Evolutionary conservation across 2,888 invertebrate genomes (phyloP), one percentile per base, ranked within the genome.

Genomic region (Thelaira solivaga): DNA sequence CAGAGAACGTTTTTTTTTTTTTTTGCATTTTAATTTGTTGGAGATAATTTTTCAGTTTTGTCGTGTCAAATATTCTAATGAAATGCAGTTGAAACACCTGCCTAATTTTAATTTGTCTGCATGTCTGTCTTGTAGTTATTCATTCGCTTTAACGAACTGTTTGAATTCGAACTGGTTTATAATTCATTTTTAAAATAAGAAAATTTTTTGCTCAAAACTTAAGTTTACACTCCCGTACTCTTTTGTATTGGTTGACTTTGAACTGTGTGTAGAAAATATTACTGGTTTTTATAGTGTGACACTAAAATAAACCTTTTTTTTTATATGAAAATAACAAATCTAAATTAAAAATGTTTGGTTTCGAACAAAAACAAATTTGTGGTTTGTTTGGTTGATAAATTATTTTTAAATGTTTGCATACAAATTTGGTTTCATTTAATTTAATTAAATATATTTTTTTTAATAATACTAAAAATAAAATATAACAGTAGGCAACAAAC

Each of bases 21-120:
- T 59, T 74, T 43, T 61, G 43, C 36, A 36, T 29, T 67, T 57
- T 3, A 20, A 51, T 22, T 22, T 53, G n/a, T n/a, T 31, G 39
- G 55, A 62, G 57, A 24, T 67, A 20, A 29, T 43, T 41, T 36
- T 49, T 74, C 64, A 45, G 41, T 24, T 36, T 53, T 43, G n/a
- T 45, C 22, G 16, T 62, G 43, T 31, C 47, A 26, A 31, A 24
- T 53, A 61, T 78, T 78, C 78, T 74, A 78, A 78, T 78, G 41
- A 61, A 74, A 53, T 78, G 74, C 78, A 78, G 64, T 69, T 47
- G 39, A 65, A 49, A 77, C 77, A 77, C 77, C 73, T 77, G 77
- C 39, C 49, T 73, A 22, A 29, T 45, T 43, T 65, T 45, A 53
- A 53, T 39, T 39, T 51, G 45, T 73, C 41, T 51, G 34, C 49